Base-by-base conservation (phyloP, 2,797 vertebrate genomes). In the Hephaestus fuliginosus region DNA sequence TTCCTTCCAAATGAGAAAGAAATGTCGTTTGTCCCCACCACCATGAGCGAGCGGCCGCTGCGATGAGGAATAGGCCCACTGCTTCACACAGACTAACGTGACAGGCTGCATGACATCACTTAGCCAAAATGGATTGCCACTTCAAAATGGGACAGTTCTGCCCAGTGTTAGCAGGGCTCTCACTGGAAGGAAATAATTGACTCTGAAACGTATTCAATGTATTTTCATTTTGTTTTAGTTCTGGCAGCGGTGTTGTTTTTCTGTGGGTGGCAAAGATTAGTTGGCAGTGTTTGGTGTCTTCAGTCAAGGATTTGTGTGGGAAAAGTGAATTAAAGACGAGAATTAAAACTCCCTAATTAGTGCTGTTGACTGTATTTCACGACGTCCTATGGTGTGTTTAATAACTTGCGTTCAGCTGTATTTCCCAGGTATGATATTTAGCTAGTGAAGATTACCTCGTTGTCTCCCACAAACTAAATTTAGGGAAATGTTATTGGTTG, bases 61-160 rank as follows among this genome's bases (percentile, higher is more conserved):
- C 91, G 90, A 91, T 92, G 91, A 92, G 90, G 87, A 91, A 92
- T 89, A 88, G 86, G 86, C 91, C 84, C 63, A 74, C 80, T 84
- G 90, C 91, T 93, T 92, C 89, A 89, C 80, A 76, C 91, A 89
- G 88, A 91, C 90, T 90, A 89, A 92, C 90, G 81, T 89, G 88
- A 92, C 91, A 90, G 93, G 90, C 92, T 90, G 89, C 89, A 86
- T 93, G 95, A 94, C 93, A 95, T 95, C 93, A 94, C 92, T 94
- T 94, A 94, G 92, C 77, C 90, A 91, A 92, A 95, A 95, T 95
- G 92, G 93, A 95, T 92, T 85, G 91, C 86, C 90, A 88, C 90
- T 92, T 94, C 88, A 92, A 93, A 93, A 93, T 80, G 86, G 86
- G 88, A 89, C 86, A 84, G 87, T 89, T 88, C 80, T 86, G 83